Conservation (phyloP, 2,113 vertebrate genomes). For the Platanista minor region DNA sequence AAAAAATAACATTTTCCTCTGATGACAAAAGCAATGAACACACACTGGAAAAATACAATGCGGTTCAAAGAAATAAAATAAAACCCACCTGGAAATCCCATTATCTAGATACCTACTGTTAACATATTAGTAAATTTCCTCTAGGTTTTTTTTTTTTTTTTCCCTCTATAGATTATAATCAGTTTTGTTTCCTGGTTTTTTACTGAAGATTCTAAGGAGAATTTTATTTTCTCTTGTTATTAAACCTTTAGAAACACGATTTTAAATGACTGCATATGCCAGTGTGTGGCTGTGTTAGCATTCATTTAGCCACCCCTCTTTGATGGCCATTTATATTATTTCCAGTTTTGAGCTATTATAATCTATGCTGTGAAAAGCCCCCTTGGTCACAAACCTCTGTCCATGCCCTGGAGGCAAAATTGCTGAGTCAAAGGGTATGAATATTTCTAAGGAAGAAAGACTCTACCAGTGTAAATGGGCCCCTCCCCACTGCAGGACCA, state of each 20-base stretch:
- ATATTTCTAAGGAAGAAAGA: neutral
- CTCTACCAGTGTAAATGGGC: neutral
- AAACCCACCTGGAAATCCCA: neutral
- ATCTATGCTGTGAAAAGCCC: neutral
- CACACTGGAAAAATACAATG: neutral
- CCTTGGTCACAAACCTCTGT: neutral
- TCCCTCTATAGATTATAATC: neutral
- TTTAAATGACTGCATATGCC: neutral
- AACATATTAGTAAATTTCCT: neutral
- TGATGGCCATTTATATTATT: neutral
- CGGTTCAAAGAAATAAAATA: neutral
- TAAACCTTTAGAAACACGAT: conserved; percentile 6
- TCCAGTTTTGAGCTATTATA: neutral
- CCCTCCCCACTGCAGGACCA: neutral
- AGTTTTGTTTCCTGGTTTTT: neutral
- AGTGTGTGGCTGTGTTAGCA: neutral
- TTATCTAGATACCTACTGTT: neutral
- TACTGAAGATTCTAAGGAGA: neutral
- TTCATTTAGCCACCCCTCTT: neutral
- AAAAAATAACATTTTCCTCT: neutral
- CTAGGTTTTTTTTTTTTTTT: neutral
- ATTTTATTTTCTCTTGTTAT: neutral
- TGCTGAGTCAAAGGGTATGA: conserved; percentile 3
- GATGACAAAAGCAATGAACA: neutral
- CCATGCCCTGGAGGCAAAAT: neutral